Evolutionary conservation across 2,113 vertebrate species (phyloP).

Genomic region (Triplophysa dalaica): DNA sequence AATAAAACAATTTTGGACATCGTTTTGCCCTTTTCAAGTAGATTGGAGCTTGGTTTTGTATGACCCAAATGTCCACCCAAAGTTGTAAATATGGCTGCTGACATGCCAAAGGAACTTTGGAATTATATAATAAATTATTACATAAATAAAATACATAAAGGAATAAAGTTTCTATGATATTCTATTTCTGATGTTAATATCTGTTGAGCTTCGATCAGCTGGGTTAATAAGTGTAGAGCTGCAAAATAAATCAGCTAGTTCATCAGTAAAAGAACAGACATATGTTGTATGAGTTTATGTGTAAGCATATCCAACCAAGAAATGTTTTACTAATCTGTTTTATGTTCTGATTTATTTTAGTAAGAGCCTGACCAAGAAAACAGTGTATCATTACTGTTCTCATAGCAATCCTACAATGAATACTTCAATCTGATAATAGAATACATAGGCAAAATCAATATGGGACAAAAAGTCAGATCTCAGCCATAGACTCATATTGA

Average conservation of each 20-base stretch:
- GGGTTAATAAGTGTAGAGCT: background rate
- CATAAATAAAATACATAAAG: no score
- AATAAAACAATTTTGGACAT: no score
- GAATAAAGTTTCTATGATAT: no score
- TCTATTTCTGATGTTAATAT: no score
- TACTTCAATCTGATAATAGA: constrained; percentile 41
- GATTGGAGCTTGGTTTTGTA: no score
- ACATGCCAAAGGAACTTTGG: no score
- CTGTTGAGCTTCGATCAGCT: background rate
- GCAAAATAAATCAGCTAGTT: background rate
- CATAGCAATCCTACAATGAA: constrained; percentile 16
- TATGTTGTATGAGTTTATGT: background rate
- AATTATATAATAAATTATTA: no score
- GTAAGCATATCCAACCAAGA: constrained; percentile 19
- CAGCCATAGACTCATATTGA: constrained; percentile 55
- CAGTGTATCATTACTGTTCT: no score
- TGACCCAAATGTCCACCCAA: no score
- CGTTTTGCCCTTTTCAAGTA: no score
- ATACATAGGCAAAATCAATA: constrained; percentile 47
- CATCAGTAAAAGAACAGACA: background rate
- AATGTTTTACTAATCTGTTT: constrained; percentile 41
- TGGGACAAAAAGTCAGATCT: constrained; percentile 41
- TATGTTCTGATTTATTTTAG: constrained; percentile 47
- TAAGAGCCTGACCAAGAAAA: background rate
- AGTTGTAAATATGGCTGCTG: no score